A percentile compares a stretch with the other conserved stretches of the same genome.
phyloP scores from a whole-genome alignment of 2,888 invertebrate genomes.

The Oxystoma pomonae region DNA sequence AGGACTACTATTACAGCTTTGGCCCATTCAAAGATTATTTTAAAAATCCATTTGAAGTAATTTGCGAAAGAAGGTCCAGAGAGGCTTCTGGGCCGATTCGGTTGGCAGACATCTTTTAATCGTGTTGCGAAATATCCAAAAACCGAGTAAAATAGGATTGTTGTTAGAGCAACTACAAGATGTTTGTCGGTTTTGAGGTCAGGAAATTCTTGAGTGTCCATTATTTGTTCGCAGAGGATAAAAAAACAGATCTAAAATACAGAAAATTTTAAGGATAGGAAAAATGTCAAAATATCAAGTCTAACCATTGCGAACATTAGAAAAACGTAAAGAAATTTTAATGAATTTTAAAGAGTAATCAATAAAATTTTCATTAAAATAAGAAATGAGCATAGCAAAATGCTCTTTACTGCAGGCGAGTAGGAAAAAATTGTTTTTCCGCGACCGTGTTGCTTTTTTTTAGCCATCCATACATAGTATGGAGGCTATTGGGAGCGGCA shows the following conservation, averaged over 20 bases:
- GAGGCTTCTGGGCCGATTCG: constrained; percentile 27
- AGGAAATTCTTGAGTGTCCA: constrained; percentile 24
- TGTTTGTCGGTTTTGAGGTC: constrained; percentile 32
- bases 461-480: too few species aligned
- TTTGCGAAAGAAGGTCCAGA: constrained; percentile 24
- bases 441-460: too few species aligned
- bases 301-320: too few species aligned
- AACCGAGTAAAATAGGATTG: constrained; percentile 44
- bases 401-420: too few species aligned
- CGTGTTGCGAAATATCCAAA: constrained; percentile 43
- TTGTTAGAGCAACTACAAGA: constrained; percentile 41
- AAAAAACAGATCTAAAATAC: constrained; percentile 43
- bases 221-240: constrained; percentile 37
- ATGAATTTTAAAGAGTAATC: too few species aligned
- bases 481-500: too few species aligned
- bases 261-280: too few species aligned
- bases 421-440: too few species aligned
- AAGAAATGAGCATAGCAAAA: too few species aligned
- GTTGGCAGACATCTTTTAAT: constrained; percentile 37
- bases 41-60: constrained; percentile 46
- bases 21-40: constrained; percentile 72
- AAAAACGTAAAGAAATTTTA: too few species aligned
- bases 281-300: too few species aligned
- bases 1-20: constrained; percentile 60
- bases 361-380: too few species aligned